Percentiles rank a stretch among this genome's conserved stretches.
These are phyloP conservation scores for Papilio demoleus DNA, from an alignment of 2,888 invertebrate genomes.

Conservation along the genomic window DNA sequence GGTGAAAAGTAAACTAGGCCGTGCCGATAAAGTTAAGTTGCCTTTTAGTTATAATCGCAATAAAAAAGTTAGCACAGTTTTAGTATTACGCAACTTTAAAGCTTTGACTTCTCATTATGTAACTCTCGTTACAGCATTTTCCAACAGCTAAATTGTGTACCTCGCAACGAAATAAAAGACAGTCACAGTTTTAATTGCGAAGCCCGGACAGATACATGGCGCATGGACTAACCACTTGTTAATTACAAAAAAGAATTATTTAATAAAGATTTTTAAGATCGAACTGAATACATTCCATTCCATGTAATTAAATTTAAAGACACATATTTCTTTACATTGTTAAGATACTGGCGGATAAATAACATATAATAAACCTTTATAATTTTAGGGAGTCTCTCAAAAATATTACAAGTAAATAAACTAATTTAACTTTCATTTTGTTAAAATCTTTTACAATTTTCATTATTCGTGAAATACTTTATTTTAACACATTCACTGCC, in stretches of 20 bases:
- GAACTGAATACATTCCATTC: background rate
- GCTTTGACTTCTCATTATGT: slow-evolving; percentile 34
- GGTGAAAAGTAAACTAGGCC: slow-evolving; percentile 3
- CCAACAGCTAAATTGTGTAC: slow-evolving; percentile 22
- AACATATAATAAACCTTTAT: no score
- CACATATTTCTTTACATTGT: background rate
- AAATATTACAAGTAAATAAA: no score
- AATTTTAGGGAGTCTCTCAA: no score
- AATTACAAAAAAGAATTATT: slow-evolving; percentile 8
- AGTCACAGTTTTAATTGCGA: slow-evolving; percentile 27
- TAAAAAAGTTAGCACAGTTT: slow-evolving; percentile 32
- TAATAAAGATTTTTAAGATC: background rate
- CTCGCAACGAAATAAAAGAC: slow-evolving; percentile 26
- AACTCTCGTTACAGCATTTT: slow-evolving; percentile 34
- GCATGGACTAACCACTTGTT: slow-evolving; percentile 3
- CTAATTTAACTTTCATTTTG: no score
- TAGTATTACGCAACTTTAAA: slow-evolving; percentile 30
- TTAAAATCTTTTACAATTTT: no score
- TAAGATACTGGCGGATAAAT: no score
- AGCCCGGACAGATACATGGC: slow-evolving; percentile 1
- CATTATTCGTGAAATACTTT: no score
- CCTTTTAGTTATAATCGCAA: slow-evolving; percentile 30
- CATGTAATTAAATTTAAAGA: background rate
- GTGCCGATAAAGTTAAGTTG: no score
- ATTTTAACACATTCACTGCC: no score